Evolutionary conservation across 2,888 invertebrate species (phyloP).

Genomic region (Euplexia lucipara): DNA sequence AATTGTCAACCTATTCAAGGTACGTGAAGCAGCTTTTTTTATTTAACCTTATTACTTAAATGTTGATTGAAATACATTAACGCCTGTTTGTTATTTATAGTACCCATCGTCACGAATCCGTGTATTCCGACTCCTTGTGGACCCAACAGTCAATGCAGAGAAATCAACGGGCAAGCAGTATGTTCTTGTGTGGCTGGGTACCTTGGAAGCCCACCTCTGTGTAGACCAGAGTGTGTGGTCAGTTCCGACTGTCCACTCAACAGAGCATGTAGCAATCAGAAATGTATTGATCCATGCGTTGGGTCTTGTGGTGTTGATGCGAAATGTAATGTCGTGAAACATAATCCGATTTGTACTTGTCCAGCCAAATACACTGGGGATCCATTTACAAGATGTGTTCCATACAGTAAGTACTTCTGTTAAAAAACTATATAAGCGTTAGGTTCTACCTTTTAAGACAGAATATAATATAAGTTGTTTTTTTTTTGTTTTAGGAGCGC

Average conservation of each 20-base stretch:
- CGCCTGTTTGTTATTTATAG: constrained; percentile 69
- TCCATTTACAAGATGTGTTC: constrained; percentile 93
- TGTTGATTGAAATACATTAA: neutral
- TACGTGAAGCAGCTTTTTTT: constrained; percentile 55
- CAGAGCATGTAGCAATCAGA: constrained; percentile 94
- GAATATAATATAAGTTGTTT: constrained; percentile 16
- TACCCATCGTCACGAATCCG: constrained; percentile 89
- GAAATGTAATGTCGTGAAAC: constrained; percentile 94
- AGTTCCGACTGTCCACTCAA: constrained; percentile 94
- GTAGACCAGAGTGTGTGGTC: constrained; percentile 94
- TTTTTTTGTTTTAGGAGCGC: constrained; percentile 79
- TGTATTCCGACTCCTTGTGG: constrained; percentile 95
- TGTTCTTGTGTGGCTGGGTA: constrained; percentile 94
- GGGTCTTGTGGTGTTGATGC: constrained; percentile 94
- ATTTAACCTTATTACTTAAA: neutral
- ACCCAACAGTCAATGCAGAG: constrained; percentile 93
- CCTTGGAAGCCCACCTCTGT: constrained; percentile 93
- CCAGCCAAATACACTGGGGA: constrained; percentile 93
- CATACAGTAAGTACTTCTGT: constrained; percentile 78
- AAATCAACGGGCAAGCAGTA: constrained; percentile 92
- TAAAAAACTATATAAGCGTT: neutral
- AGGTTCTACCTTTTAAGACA: too few species aligned
- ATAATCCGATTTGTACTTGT: constrained; percentile 95
- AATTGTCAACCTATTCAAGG: constrained; percentile 91
- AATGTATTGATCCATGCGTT: constrained; percentile 94